Evolutionary conservation across 2,888 invertebrate genomes (phyloP), one percentile per base, ranked within the genome.

Genomic region (Dryococelus australis): DNA sequence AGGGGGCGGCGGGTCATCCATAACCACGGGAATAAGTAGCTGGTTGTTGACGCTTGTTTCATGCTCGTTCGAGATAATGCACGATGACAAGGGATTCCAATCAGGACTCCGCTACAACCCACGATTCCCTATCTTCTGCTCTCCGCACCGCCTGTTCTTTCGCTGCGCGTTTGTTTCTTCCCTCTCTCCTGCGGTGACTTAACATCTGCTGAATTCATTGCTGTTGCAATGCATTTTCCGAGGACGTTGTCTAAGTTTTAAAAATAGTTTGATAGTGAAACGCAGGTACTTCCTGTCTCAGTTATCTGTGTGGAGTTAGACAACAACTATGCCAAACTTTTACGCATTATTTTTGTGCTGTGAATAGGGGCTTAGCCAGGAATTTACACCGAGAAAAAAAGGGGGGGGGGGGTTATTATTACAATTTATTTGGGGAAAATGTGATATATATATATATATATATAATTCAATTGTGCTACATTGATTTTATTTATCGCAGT

Each of bases 21-120:
- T 65, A 65, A 65, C 65, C 65, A 65, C 65, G 65, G 65, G 65
- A 65, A 65, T 65, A 65, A 65, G 65, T 65, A 65, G 65, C 65
- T 24, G 65, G 65, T 65, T 65, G 65, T 65, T 65, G 65, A 65
- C 65, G 65, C 65, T 65, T 65, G 65, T 65, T 65, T 65, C 65
- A 65, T 65, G 65, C 65, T 65, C 65, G 65, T 65, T 65, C 65
- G 65, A 65, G 65, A 65, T 65, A 65, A 65, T 65, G 65, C 65
- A 65, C 65, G 65, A 65, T 65, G 65, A 65, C 65, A 65, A 65
- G 65, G 65, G 65, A n/a, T 65, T 65, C 65, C 65, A 65, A 65
- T 65, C 65, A 65, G 65, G 47, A 47, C 47, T 12, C n/a, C n/a
- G 13, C 13, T 20, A 16, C n/a, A 10, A 9, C 65, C 0, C 65